Evolutionary conservation across 2,888 invertebrate species (phyloP).

Genomic region (Tetrapedia diversipes): DNA sequence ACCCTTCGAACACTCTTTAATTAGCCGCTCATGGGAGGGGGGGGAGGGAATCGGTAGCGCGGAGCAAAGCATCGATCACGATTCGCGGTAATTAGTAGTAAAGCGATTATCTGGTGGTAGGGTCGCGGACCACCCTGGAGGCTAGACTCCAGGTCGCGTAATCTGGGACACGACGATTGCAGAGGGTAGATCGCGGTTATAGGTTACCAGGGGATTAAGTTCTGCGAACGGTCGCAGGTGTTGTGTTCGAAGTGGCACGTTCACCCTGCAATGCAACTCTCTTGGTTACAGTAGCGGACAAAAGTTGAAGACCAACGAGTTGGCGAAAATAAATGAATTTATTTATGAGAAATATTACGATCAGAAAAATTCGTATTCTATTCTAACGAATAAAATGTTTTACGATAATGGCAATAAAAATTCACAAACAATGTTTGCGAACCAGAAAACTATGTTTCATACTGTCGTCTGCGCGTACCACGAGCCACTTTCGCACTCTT

Average conservation of each 20-base stretch:
- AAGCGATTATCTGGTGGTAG: constrained; percentile 49
- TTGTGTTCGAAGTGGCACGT: constrained; percentile 49
- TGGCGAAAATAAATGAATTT: too few species aligned
- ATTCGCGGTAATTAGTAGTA: constrained; percentile 62
- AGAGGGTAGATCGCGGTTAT: constrained; percentile 66
- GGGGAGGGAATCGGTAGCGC: neutral
- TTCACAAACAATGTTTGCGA: too few species aligned
- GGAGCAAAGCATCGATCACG: constrained; percentile 25
- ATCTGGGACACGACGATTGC: constrained; percentile 60
- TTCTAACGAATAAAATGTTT: too few species aligned
- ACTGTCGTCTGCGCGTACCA: too few species aligned
- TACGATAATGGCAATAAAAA: too few species aligned
- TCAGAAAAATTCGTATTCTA: too few species aligned
- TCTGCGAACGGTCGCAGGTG: constrained; percentile 74
- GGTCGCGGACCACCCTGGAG: constrained; percentile 51
- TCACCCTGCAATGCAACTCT: constrained; percentile 38
- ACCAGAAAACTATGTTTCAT: too few species aligned
- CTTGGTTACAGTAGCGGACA: too few species aligned
- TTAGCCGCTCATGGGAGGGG: constrained; percentile 11
- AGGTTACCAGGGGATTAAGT: constrained; percentile 65
- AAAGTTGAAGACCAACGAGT: too few species aligned
- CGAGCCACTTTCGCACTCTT: too few species aligned
- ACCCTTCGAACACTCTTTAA: constrained; percentile 21
- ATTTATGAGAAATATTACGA: too few species aligned
- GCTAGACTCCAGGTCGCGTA: constrained; percentile 32